These are phyloP conservation scores for Gryllus longicercus DNA, from an alignment of 2,888 invertebrate genomes.

Conservation along the genomic window DNA sequence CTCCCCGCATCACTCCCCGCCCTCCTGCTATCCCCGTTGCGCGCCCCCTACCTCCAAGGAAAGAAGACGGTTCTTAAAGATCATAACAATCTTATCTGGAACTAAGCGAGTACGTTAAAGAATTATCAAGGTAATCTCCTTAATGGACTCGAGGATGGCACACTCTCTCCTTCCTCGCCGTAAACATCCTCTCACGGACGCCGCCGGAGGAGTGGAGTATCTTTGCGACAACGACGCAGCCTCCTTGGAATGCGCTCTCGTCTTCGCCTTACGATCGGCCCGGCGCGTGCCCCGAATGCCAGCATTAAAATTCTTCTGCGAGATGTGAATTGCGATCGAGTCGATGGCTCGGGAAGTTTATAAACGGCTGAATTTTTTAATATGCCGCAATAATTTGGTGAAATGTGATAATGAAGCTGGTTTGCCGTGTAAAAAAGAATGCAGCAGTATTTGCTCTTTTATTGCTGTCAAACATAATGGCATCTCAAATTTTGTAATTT, in stretches of 20 bases:
- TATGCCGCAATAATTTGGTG: too few relatives aligned
- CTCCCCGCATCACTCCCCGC: too few relatives aligned
- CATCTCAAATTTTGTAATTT: too few relatives aligned
- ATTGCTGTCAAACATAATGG: too few relatives aligned
- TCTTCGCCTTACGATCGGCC: neutral
- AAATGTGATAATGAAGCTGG: too few relatives aligned
- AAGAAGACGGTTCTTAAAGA: neutral
- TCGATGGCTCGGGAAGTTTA: too few relatives aligned
- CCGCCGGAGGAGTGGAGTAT: neutral
- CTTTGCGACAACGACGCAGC: neutral
- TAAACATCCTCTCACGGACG: constrained; percentile 2
- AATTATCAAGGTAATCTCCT: constrained; percentile 17
- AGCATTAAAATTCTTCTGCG: too few relatives aligned
- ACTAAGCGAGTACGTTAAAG: constrained; percentile 17
- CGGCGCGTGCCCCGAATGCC: neutral
- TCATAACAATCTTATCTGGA: constrained; percentile 7
- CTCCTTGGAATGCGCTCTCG: neutral
- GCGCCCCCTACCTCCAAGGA: neutral
- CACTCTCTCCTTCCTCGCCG: neutral
- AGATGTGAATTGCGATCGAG: too few relatives aligned
- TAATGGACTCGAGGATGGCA: neutral
- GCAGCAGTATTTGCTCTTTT: too few relatives aligned
- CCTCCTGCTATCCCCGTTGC: neutral
- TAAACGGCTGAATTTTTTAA: too few relatives aligned
- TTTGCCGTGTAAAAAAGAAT: too few relatives aligned